Evolutionary conservation across 2,888 invertebrate genomes (phyloP).

Genomic region (Germaria angustata): DNA sequence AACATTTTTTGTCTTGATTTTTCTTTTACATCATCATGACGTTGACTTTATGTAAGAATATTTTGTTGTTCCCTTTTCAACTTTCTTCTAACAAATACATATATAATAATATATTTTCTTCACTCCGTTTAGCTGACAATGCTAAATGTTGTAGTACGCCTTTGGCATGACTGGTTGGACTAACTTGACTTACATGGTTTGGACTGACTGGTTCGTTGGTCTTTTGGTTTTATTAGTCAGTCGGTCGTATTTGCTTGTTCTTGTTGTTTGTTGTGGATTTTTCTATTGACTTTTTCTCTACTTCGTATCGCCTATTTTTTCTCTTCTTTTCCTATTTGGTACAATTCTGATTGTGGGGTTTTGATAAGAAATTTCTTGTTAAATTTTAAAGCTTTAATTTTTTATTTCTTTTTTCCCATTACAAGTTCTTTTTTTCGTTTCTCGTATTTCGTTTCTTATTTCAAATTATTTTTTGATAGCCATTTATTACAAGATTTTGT

Average conservation of each 20-base stretch:
- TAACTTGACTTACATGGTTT: slow-evolving; percentile 16
- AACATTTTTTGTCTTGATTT: background rate
- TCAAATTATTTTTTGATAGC: slow-evolving; percentile 15
- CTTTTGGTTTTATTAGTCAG: background rate
- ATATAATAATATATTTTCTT: background rate
- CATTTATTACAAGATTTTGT: slow-evolving; percentile 2
- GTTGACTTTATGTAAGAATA: background rate
- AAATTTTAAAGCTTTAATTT: slow-evolving; percentile 58
- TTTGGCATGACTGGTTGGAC: slow-evolving; percentile 1
- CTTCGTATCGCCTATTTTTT: background rate
- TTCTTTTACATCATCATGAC: background rate
- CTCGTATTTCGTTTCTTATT: background rate
- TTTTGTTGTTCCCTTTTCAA: slow-evolving; percentile 16
- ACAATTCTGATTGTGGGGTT: slow-evolving; percentile 46
- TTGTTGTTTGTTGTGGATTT: background rate
- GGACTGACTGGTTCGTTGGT: slow-evolving; percentile 38
- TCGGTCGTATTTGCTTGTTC: background rate
- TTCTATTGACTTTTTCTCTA: slow-evolving; percentile 1
- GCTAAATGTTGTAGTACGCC: slow-evolving; percentile 38
- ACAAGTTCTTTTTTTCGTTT: background rate
- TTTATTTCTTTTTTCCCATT: too few species aligned
- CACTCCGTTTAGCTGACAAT: slow-evolving; percentile 47
- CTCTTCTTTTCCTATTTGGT: background rate
- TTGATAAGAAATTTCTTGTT: slow-evolving; percentile 66
- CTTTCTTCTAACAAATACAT: slow-evolving; percentile 5